These are phyloP conservation scores for Hydractinia symbiolongicarpus DNA, from an alignment of 30 jellyfish, hydroid and myxozoan genomes.

Conservation along the genomic window DNA sequence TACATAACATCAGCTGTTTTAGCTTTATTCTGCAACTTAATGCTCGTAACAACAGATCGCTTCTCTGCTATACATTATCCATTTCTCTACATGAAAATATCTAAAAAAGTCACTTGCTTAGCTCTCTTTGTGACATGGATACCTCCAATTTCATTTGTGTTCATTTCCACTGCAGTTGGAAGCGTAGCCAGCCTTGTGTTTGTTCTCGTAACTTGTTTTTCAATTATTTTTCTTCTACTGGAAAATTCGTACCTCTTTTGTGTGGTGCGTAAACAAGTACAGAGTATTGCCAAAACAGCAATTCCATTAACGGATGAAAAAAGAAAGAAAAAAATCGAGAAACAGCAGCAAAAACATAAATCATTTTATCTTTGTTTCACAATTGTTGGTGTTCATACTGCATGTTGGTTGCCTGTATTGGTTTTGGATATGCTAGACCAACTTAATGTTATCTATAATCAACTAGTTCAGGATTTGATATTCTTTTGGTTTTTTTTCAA, in stretches of 20 bases:
- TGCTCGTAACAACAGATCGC: conserved; percentile 6
- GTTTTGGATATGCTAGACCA: background rate
- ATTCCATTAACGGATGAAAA: background rate
- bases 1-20: conserved; percentile 6
- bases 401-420: conserved; percentile 9
- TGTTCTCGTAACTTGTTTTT: background rate
- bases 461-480: background rate
- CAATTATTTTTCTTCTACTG: background rate
- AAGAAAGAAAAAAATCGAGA: background rate
- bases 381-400: background rate
- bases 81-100: background rate
- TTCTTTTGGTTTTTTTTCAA: background rate
- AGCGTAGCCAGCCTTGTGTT: background rate
- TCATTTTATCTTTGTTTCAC: background rate
- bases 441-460: background rate
- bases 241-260: background rate
- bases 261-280: conserved; percentile 1
- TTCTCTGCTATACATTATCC: background rate
- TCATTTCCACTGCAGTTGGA: background rate
- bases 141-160: background rate
- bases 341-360: background rate
- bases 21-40: background rate
- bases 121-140: background rate
- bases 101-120: background rate
- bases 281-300: background rate